phyloP scores from a whole-genome alignment of 2,888 invertebrate genomes.

The Myopa tessellatipennis region DNA sequence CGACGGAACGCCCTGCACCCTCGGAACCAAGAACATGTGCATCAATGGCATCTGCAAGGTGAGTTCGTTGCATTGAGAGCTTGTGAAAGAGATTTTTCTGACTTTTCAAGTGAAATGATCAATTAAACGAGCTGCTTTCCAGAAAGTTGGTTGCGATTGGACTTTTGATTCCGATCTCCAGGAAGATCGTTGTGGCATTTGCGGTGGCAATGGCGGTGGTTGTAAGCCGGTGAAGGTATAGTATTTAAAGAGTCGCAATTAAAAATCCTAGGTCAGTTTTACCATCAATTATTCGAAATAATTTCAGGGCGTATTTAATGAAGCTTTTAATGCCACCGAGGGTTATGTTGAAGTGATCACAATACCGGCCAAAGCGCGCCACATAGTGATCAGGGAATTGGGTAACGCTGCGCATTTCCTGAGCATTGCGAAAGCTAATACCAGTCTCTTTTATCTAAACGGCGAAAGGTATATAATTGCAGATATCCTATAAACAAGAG shows the following conservation, averaged over 20 bases:
- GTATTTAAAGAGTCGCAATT: not conserved
- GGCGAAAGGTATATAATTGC: slow-evolving; percentile 69
- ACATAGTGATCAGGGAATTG: slow-evolving; percentile 82
- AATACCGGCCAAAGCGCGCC: slow-evolving; percentile 83
- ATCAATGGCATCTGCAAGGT: slow-evolving; percentile 81
- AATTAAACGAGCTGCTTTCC: slow-evolving; percentile 69
- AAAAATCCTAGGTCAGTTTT: not conserved
- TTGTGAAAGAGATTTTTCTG: not conserved
- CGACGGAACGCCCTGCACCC: slow-evolving; percentile 88
- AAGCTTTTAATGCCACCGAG: slow-evolving; percentile 72
- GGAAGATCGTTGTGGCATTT: slow-evolving; percentile 88
- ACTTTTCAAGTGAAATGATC: slow-evolving; percentile 43
- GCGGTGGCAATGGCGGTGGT: slow-evolving; percentile 84
- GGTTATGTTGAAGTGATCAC: slow-evolving; percentile 73
- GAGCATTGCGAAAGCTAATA: slow-evolving; percentile 78
- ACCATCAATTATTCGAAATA: not conserved
- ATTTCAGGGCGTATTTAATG: slow-evolving; percentile 60
- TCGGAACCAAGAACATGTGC: slow-evolving; percentile 86
- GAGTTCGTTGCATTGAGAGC: slow-evolving; percentile 53
- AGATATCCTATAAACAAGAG: slow-evolving; percentile 65
- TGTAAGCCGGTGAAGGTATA: slow-evolving; percentile 77
- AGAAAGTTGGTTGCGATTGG: slow-evolving; percentile 95
- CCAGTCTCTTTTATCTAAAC: slow-evolving; percentile 81
- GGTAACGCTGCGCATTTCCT: slow-evolving; percentile 82
- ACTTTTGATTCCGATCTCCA: slow-evolving; percentile 80